phyloP scores from a whole-genome alignment of 2,888 invertebrate species.

The Dysmachus trigonus region DNA sequence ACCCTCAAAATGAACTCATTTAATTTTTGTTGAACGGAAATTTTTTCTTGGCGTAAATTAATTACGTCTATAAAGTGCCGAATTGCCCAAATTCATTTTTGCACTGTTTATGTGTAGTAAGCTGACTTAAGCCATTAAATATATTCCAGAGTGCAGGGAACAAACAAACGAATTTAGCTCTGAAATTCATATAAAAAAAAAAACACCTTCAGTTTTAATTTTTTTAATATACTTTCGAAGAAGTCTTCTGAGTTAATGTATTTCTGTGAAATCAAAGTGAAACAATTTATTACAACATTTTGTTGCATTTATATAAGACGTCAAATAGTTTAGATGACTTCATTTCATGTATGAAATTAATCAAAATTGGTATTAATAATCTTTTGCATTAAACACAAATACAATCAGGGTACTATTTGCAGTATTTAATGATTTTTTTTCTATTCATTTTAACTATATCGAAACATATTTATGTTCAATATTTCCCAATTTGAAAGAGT shows the following conservation, averaged over 20 bases:
- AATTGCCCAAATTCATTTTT: conserved; percentile 61
- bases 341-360: too few species aligned
- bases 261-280: neutral
- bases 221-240: neutral
- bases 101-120: neutral
- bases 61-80: conserved; percentile 63
- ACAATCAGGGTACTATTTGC: too few species aligned
- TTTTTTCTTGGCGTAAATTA: neutral
- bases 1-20: neutral
- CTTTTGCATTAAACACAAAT: too few species aligned
- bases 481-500: too few species aligned
- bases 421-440: too few species aligned
- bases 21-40: neutral
- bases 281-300: neutral
- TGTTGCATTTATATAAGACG: too few species aligned
- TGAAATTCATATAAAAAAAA: neutral
- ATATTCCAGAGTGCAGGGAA: neutral
- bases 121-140: neutral
- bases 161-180: neutral
- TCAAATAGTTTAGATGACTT: too few species aligned
- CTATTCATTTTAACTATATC: too few species aligned
- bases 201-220: neutral
- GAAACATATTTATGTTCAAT: too few species aligned
- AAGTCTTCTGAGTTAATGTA: neutral
- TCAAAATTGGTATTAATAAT: too few species aligned